Base-by-base conservation (phyloP, 2,888 invertebrate genomes). In the Lasiommata megera region DNA sequence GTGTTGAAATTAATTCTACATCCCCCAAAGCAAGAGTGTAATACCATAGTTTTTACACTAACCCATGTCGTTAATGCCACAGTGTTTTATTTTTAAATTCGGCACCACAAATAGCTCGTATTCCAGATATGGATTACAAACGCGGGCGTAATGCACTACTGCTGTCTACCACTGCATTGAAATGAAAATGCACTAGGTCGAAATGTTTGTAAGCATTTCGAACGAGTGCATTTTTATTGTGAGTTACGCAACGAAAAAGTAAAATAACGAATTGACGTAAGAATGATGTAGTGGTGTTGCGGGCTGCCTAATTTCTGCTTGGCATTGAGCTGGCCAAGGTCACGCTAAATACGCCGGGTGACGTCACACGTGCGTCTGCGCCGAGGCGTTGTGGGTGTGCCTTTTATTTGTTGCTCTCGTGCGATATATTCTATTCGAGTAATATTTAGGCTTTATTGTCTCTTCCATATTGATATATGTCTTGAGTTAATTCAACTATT, bases 271-370 rank as follows among this genome's bases (percentile, higher is more conserved):
- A 63, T 65, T 73, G 71, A 71, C 72, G 76, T 73, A 70, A 77
- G 72, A 75, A 72, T 68, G 68, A 65, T 70, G 67, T 74, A 73
- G 76, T 54, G 58, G 43, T 44, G 47, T 55, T 40, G 50, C 53
- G 61, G 43, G 55, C 58, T 56, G 63, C 76, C 83, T 74, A 86
- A 83, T 82, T 71, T 81, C 79, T 76, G 74, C 77, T 77, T 81
- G 87, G 87, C 88, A 88, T 86, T 88, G 89, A 79, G 77, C 75
- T 67, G 69, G 73, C 71, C 88, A 89, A 89, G 89, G 89, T 84
- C 73, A 66, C 64, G 69, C 79, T 79, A 80, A 78, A 84, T 79
- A 75, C 77, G 77, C 67, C 61, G 64, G 70, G 67, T 86, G 87
- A 88, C 88, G 86, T 88, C 86, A 88, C 64, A 56, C 61, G 62